phyloP scores from a whole-genome alignment of 2,797 vertebrate species.

The Enteromius radiatus region DNA sequence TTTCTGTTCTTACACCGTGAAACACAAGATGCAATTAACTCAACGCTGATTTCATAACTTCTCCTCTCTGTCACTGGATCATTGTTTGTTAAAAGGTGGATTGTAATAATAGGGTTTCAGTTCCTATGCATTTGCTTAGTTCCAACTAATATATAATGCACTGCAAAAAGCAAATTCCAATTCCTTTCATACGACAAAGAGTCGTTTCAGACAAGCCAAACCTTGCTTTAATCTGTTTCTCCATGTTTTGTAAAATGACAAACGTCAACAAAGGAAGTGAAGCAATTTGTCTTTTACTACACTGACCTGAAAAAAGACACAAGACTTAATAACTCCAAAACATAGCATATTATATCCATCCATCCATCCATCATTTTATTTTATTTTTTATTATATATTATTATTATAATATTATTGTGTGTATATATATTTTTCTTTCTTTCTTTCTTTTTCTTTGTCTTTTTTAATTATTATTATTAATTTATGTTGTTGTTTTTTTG shows the following conservation, averaged over 20 bases:
- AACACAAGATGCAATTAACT: conserved; percentile 32
- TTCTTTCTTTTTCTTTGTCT: no score
- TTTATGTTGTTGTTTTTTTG: no score
- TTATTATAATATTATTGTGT: no score
- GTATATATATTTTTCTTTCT: no score
- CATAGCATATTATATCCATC: background rate
- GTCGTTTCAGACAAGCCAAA: background rate
- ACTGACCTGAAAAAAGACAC: background rate
- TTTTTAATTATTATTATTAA: no score
- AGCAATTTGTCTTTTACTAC: background rate
- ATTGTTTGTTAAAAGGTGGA: background rate
- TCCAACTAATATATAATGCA: background rate
- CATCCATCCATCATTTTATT: background rate
- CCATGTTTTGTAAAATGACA: background rate
- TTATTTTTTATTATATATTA: no score
- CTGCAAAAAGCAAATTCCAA: background rate
- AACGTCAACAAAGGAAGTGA: conserved; percentile 9
- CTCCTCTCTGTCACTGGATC: background rate
- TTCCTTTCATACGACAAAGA: background rate
- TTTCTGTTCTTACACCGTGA: conserved; percentile 4
- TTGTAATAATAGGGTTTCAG: background rate
- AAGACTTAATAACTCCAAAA: background rate
- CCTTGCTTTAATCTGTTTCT: background rate
- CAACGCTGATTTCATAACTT: background rate
- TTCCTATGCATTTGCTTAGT: background rate